Conservation (phyloP, 2,797 vertebrate species). For the Hydrophis major region DNA sequence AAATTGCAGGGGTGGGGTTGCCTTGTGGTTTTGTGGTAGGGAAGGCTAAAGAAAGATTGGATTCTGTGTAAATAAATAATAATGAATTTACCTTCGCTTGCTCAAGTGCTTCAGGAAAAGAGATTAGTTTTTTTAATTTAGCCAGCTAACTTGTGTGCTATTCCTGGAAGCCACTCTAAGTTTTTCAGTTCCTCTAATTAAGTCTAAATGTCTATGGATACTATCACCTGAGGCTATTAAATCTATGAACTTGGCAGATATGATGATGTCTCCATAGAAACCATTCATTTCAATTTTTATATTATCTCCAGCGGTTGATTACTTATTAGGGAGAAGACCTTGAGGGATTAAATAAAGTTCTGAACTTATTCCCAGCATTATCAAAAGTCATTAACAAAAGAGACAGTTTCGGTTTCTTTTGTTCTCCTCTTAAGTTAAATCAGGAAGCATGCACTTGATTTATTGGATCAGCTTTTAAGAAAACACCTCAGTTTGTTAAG, state of each 20-base stretch:
- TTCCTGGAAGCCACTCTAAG: constrained; percentile 64
- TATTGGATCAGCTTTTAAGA: constrained; percentile 52
- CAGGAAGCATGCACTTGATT: constrained; percentile 27
- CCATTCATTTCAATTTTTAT: constrained; percentile 64
- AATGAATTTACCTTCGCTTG: constrained; percentile 61
- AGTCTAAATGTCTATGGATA: constrained; percentile 64
- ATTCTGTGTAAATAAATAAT: constrained; percentile 1
- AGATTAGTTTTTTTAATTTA: constrained; percentile 69
- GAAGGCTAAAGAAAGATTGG: constrained; percentile 15
- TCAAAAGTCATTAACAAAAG: constrained; percentile 41
- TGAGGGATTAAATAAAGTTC: constrained; percentile 55
- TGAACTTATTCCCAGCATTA: constrained; percentile 31
- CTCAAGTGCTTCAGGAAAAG: constrained; percentile 63
- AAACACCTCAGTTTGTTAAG: constrained; percentile 49
- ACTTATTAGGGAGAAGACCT: constrained; percentile 59
- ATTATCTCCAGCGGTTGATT: constrained; percentile 60
- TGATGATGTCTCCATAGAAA: constrained; percentile 50
- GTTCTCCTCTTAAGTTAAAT: constrained; percentile 46
- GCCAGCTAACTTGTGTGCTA: constrained; percentile 63
- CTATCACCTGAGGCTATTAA: constrained; percentile 68
- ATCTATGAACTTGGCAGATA: constrained; percentile 58
- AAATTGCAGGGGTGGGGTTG: not conserved
- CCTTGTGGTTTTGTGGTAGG: not conserved
- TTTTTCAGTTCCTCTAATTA: constrained; percentile 66
- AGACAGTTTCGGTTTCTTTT: constrained; percentile 37